These are phyloP conservation scores for Anhinga anhinga DNA, from an alignment of 2,113 vertebrate species.

Conservation along the genomic window DNA sequence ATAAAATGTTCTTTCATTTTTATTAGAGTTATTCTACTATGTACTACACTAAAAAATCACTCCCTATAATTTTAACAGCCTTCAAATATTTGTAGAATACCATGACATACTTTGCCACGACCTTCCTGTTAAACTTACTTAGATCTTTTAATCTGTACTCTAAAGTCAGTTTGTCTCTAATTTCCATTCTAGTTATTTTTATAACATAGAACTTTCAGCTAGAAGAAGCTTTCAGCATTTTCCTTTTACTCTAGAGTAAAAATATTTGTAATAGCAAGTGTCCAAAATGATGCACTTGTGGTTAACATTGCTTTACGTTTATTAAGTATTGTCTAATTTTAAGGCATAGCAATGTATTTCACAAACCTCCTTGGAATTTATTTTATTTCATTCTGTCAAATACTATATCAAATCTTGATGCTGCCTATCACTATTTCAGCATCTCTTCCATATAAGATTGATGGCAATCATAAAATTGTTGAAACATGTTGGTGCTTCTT, in stretches of 20 bases:
- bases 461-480: not conserved
- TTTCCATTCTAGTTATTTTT: not conserved
- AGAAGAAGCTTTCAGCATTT: not conserved
- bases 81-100: not conserved
- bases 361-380: not conserved
- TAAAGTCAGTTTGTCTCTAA: not conserved
- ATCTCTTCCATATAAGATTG: not conserved
- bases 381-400: not conserved
- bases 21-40: too few species aligned
- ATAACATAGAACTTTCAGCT: not conserved
- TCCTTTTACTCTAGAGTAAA: not conserved
- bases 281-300: not conserved
- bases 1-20: too few species aligned
- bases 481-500: not conserved
- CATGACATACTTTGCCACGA: not conserved
- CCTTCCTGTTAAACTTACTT: not conserved
- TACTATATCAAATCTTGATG: not conserved
- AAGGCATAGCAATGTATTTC: not conserved
- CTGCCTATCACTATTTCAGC: not conserved
- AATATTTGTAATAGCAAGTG: not conserved
- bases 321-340: not conserved
- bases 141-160: not conserved
- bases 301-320: not conserved
- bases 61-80: not conserved
- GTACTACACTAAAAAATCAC: not conserved